These are phyloP conservation scores for Sycophila sp. DNA, from an alignment of 1,140 invertebrate genomes.

Conservation along the genomic window DNA sequence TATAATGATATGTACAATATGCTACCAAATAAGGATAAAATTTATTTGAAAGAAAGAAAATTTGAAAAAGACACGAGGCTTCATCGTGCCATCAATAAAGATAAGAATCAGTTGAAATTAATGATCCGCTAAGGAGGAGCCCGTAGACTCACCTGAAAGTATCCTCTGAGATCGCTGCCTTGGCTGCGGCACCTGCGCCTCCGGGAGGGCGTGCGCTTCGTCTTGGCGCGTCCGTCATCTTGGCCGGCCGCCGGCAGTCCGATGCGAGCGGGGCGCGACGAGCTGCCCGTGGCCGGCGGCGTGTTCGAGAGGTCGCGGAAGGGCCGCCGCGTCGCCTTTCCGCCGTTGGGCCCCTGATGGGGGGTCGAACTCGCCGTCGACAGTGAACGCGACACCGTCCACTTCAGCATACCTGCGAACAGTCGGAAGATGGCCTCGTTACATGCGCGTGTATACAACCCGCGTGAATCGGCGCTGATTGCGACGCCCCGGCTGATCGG, in stretches of 20 bases:
- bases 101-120: too few relatives aligned
- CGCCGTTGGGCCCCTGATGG: slow-evolving; percentile 52
- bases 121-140: too few relatives aligned
- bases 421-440: slow-evolving; percentile 10
- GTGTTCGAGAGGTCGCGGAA: slow-evolving; percentile 63
- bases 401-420: slow-evolving; percentile 62
- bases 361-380: slow-evolving; percentile 61
- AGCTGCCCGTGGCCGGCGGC: slow-evolving; percentile 50
- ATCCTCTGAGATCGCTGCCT: slow-evolving; percentile 59
- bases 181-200: slow-evolving; percentile 60
- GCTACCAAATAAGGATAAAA: too few relatives aligned
- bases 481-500: too few relatives aligned
- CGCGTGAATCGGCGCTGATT: too few relatives aligned
- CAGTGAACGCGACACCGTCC: slow-evolving; percentile 65
- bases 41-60: too few relatives aligned
- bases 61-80: too few relatives aligned
- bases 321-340: slow-evolving; percentile 54
- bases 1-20: too few relatives aligned
- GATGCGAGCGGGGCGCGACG: slow-evolving; percentile 23
- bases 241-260: not conserved
- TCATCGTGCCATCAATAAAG: too few relatives aligned
- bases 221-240: not conserved
- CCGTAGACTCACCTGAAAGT: slow-evolving; percentile 58
- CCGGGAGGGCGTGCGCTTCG: slow-evolving; percentile 47
- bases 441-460: not conserved